These are phyloP conservation scores for Troides helena DNA, from an alignment of 2,888 invertebrate species.

Conservation along the genomic window DNA sequence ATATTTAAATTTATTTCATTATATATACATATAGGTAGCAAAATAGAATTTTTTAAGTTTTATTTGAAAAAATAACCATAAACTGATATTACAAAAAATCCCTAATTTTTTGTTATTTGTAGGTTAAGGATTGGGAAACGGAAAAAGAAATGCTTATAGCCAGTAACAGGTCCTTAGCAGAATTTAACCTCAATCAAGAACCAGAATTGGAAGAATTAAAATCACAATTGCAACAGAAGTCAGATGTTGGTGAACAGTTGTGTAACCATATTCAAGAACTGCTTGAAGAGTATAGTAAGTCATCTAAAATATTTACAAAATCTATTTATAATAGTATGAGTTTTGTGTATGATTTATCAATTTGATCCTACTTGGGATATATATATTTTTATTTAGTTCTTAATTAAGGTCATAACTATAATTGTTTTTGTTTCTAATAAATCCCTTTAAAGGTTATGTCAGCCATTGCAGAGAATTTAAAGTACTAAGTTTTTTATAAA, in stretches of 20 bases:
- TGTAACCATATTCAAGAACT: constrained; percentile 87
- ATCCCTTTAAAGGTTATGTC: too few species aligned
- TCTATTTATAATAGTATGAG: background rate
- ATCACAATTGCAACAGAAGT: constrained; percentile 84
- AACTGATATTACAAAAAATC: too few species aligned
- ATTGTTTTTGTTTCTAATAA: too few species aligned
- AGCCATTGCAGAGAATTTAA: too few species aligned
- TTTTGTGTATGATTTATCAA: background rate
- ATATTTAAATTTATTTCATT: too few species aligned
- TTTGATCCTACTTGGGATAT: too few species aligned
- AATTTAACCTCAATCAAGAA: constrained; percentile 92
- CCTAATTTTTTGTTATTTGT: background rate
- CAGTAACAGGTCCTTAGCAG: constrained; percentile 94
- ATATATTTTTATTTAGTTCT: too few species aligned
- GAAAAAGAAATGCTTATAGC: constrained; percentile 94
- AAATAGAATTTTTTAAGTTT: too few species aligned
- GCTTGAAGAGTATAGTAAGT: constrained; percentile 87
- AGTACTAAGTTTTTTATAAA: too few species aligned
- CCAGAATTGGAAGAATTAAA: constrained; percentile 89
- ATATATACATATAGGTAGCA: too few species aligned
- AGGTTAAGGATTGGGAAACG: constrained; percentile 87
- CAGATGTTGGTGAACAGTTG: constrained; percentile 83
- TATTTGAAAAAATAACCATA: too few species aligned
- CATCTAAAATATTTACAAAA: background rate
- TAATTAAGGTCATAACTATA: too few species aligned